Evolutionary conservation across 2,113 vertebrate genomes (phyloP), one percentile per base, ranked within the genome.

Genomic region (Scolopax mira): DNA sequence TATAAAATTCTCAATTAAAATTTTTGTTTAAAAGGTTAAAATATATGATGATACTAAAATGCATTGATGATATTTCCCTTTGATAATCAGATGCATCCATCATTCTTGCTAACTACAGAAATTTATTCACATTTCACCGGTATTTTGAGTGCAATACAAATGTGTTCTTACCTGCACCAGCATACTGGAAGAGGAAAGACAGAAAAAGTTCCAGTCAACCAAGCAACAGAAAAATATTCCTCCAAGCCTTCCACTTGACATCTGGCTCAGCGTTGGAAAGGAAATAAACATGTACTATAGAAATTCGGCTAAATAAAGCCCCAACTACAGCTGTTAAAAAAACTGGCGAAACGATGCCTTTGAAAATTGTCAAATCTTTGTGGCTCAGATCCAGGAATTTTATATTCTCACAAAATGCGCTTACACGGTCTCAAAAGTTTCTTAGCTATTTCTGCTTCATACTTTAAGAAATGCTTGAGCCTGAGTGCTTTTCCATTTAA

Each of bases 291-390:
- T 25, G 24, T 79, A 48, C 58, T 83, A 52, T 18, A 80, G 60
- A 75, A 39, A 70, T 73, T 88, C 64, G 57, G 35, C 85, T 93
- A 93, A 95, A 94, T 78, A 92, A 85, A 95, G 25, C 49, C 31
- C 57, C 75, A 70, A 37, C 74, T 83, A 88, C 85, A 94, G 93
- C 67, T 83, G 75, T 90, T 94, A 67, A 24, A 73, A 83, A 79
- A 88, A 73, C 35, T 55, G 46, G 49, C 27, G 60, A 94, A 90
- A 69, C 0, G 6, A 85, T 71, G 35, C 71, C 33, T 85, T 90
- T 44, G 44, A 86, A 94, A 94, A 89, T 39, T 88, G 75, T 88
- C 58, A 89, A 49, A 74, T 74, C 27, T 74, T 33, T 71, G 60
- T 90, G 90, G 79, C 61, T 31, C 71, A 69, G 55, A 82, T 85